Conservation (phyloP, 2,888 invertebrate genomes). For the Orthosia gothica region DNA sequence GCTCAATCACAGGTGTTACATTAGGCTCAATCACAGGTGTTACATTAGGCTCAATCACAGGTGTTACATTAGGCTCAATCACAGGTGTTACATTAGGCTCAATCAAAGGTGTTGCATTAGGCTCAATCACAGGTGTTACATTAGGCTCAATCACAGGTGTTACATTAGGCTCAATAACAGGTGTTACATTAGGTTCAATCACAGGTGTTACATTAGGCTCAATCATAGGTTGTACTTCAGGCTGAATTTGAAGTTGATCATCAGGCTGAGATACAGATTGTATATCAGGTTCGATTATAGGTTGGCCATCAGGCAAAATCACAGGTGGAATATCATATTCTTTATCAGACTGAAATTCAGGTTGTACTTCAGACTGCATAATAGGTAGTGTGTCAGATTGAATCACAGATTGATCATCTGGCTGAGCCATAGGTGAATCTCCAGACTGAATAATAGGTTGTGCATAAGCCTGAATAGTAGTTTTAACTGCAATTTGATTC, state of each 20-base stretch:
- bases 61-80: not conserved
- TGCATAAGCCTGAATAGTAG: not conserved
- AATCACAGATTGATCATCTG: not conserved
- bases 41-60: not conserved
- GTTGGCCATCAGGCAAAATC: not conserved
- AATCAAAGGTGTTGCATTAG: not conserved
- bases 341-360: not conserved
- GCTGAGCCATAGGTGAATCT: not conserved
- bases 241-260: not conserved
- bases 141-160: not conserved
- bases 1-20: not conserved
- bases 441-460: not conserved
- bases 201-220: not conserved
- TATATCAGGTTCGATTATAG: not conserved
- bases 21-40: not conserved
- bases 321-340: not conserved
- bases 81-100: not conserved
- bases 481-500: constrained; percentile 3
- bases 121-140: not conserved
- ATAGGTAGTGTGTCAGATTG: constrained; percentile 6
- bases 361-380: not conserved
- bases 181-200: not conserved
- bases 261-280: not conserved
- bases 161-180: not conserved
- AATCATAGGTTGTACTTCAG: not conserved